Evolutionary conservation across 2,113 vertebrate species (phyloP).

Genomic region (Cryptotis parvus): DNA sequence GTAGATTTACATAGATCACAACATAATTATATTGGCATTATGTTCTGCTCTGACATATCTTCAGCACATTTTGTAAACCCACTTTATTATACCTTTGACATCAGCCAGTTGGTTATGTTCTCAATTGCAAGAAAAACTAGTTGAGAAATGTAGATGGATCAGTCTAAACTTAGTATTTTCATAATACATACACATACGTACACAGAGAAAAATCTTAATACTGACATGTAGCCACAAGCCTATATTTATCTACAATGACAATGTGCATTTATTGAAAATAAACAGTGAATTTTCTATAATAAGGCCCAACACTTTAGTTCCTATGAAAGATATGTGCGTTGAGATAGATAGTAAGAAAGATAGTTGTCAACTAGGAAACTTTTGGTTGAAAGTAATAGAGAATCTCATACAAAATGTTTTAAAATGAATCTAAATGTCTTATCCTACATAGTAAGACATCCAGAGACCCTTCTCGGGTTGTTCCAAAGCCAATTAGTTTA

Average conservation of each 20-base stretch:
- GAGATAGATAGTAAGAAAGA: not conserved
- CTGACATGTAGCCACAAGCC: not conserved
- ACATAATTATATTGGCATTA: not conserved
- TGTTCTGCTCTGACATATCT: not conserved
- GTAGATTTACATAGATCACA: too few relatives aligned
- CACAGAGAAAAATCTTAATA: not conserved
- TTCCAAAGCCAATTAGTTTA: not conserved
- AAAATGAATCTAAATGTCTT: conserved; percentile 37
- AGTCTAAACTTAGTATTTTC: not conserved
- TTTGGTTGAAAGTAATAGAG: conserved; percentile 26
- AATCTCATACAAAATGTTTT: not conserved
- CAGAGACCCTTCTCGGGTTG: not conserved
- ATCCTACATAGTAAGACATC: not conserved
- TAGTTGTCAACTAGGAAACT: conserved; percentile 18
- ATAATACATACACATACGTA: not conserved
- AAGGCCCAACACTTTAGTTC: not conserved
- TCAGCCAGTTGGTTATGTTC: not conserved
- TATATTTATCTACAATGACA: not conserved
- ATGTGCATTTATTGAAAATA: not conserved
- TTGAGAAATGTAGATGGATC: not conserved
- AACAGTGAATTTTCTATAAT: not conserved
- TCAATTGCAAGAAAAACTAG: conserved; percentile 9
- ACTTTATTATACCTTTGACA: not conserved
- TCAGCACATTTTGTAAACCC: not conserved
- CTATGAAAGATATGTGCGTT: not conserved